Percentiles rank a stretch among this genome's conserved stretches.
Evolutionary conservation across 2,113 vertebrate genomes (phyloP).

Genomic region (Glaucomys volans): DNA sequence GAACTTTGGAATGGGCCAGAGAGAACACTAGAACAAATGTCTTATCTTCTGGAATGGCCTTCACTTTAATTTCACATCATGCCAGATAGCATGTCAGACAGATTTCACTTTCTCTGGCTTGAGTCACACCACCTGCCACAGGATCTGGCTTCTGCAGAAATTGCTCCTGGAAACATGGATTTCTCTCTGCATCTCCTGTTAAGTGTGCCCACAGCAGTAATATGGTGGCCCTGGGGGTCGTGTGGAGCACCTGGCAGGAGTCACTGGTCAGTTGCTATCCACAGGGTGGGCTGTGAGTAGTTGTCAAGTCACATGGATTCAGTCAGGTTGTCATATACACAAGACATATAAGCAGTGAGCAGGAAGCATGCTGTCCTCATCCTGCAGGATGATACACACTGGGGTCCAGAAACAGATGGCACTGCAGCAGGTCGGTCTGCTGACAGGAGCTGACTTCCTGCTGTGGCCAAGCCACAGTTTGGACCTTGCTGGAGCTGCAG

Average conservation of each 20-base stretch:
- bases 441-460: background rate
- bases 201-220: background rate
- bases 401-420: background rate
- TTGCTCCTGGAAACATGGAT: background rate
- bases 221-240: accelerated
- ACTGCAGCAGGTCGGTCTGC: background rate
- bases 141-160: too few species aligned
- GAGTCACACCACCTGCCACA: too few species aligned
- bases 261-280: background rate
- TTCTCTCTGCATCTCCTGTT: background rate
- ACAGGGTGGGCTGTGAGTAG: background rate
- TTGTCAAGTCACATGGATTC: background rate
- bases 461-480: background rate
- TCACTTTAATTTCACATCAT: too few species aligned
- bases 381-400: background rate
- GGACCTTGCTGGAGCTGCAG: accelerated
- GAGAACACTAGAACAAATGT: too few species aligned
- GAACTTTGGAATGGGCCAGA: too few species aligned
- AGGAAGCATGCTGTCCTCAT: background rate
- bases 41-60: too few species aligned
- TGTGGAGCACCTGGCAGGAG: background rate
- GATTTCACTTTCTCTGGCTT: too few species aligned
- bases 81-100: too few species aligned
- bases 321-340: background rate
- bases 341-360: background rate